Evolutionary conservation across 2,113 vertebrate species (phyloP), one percentile per base, ranked within the genome.

Genomic region (Papio anubis): DNA sequence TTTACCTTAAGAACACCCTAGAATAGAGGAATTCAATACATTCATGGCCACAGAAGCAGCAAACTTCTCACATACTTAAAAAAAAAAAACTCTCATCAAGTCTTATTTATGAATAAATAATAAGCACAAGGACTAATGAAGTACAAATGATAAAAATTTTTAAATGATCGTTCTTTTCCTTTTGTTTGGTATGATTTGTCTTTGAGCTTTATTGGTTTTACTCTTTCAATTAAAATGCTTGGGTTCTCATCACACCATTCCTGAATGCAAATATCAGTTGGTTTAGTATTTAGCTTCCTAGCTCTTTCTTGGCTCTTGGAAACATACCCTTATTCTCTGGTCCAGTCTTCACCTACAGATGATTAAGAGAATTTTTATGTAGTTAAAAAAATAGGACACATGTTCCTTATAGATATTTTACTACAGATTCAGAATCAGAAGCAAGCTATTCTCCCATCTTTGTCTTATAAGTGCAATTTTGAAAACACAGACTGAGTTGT

Each of bases 71-170:
- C 25, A 76, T 40, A 57, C 40, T 72, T 93, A 68, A 80, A 75
- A 95, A 75, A 95, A 82, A 95, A 82, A 81, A 82, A 35, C 40
- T 55, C 23, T 85, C 23, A 48, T 75, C 17, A 11, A 70, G 5
- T 93, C 30, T 80, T 61, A 94, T 66, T 88, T 90, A 76, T 79
- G 89, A 85, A 83, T 68, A 81, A 52, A 6, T 48, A 82, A 76
- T 84, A 61, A 72, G 14, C 32, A 45, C 35, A 88, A 21, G 43
- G 35, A 76, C 18, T 35, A 91, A 76, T 32, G 17, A 94, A 68
- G 14, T 30, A 87, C 23, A 97, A 86, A 57, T 64, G 3, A 87
- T 87, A 20, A 79, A n/a, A 14, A 18, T 35, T 82, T 48, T 20
- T 1, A 57, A 92, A 86, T 85, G 13, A 79, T 25, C 14, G 1